Evolutionary conservation across 2,888 invertebrate genomes (phyloP), one percentile per base, ranked within the genome.

Genomic region (Zaprionus lineosus): DNA sequence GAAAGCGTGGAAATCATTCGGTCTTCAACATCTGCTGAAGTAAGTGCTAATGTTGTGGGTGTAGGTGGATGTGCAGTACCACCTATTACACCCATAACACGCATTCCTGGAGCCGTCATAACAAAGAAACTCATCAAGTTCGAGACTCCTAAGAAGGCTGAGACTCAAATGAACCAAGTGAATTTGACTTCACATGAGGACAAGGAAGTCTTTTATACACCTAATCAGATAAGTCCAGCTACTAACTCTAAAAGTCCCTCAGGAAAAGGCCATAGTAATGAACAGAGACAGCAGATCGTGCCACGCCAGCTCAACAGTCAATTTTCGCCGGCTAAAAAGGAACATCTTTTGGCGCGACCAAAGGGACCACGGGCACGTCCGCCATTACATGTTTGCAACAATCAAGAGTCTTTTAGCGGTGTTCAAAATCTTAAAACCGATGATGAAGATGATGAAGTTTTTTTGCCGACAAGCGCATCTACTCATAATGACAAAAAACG

Each of bases 1-100:
- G 83, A 84, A 19, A 89, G 88, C 40, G 83, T 90, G 11, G 86
- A 89, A 62, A 88, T 89, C 15, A 84, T 89, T 9, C n/a, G n/a
- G n/a, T 79, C 86, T 7, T 67, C 86, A 1, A 72, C 88, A 1
- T 75, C 86, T 0, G 75, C 84, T 3, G 82, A 87, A 40, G 40
- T 87, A 4, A 81, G 71, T 19, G 55, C 70, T 11, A 74, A 72
- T 8, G 16, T 73, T 57, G 24, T n/a, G n/a, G n/a, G 19, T 24
- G 3, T 8, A 9, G 4, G 11, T 55, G 12, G 2, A 2, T 2
- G 7, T 15, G 7, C 18, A 9, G 24, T 65, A 14, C 64, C 81
- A 5, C 65, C 70, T 1, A 60, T 84, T 7, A 89, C 88, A 5
- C 88, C 88, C 1, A 83, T 82, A 11, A 82, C 87, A 2, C 84